Base-by-base conservation (phyloP, 2,888 invertebrate genomes). In the Beris morrisii region DNA sequence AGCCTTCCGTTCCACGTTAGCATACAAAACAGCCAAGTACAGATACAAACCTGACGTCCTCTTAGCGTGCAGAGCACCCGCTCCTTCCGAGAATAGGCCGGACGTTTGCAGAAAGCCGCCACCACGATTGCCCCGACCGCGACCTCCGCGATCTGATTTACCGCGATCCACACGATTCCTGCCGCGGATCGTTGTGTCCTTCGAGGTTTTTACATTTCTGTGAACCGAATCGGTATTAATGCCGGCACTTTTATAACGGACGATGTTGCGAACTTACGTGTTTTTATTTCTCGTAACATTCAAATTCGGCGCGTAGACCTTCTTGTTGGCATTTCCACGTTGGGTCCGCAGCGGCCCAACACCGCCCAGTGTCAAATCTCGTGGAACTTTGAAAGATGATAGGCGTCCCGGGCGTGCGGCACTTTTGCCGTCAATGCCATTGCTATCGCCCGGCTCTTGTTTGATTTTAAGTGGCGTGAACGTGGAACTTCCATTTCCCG, bases 261-360 rank as follows among this genome's bases (percentile, higher is more conserved):
- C 22, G 22, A 22, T 12, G 15, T 32, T 22, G 54, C 6, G 5
- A 15, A 74, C 79, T 78, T 71, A 81, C 81, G 75, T 69, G 72
- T 83, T 86, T 75, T 86, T 87, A 74, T 86, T 86, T 63, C 87
- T 82, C 61, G 84, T 79, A 0, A 84, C 86, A 74, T 86, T 86
- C 58, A 87, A 77, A 74, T 87, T 87, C 5, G 87, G 87, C 2
- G 82, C 81, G 71, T 86, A 87, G 1, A 85, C 82, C 75, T 86
- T 86, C 75, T 86, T 86, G 70, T 78, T 82, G 0, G 70, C 65
- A 13, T 81, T 83, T 2, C 71, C 70, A 13, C 71, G 69, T n/a
- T 67, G 68, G 30, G 70, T 67, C 6, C 70, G 69, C 4, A 71
- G 64, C 0, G 70, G 71, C 3, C 74, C 76, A n/a, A 76, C 73